Evolutionary conservation across 2,113 vertebrate species (phyloP).

Genomic region (Lamprologus callipterus): DNA sequence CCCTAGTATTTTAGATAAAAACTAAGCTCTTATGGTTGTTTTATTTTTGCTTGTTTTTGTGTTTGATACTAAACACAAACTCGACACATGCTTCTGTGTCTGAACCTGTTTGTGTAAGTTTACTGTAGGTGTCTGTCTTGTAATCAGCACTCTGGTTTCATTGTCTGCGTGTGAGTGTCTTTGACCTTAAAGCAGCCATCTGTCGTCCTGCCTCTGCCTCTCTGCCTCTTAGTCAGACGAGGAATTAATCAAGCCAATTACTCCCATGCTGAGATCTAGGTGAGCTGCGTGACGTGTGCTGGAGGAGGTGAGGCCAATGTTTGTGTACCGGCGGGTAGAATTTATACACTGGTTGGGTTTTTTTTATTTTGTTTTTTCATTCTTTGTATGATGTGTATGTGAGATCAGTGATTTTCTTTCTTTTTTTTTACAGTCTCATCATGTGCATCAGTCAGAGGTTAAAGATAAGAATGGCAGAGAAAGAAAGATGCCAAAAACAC

Average conservation of each 20-base stretch:
- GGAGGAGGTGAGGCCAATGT: not conserved
- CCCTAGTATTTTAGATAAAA: not conserved
- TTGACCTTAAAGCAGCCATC: conserved; percentile 44
- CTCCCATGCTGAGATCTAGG: conserved; percentile 29
- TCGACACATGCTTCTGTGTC: not conserved
- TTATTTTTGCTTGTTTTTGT: not conserved
- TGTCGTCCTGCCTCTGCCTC: conserved; percentile 3
- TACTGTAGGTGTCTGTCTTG: not conserved
- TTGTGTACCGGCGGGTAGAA: not conserved
- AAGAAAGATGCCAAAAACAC: not conserved
- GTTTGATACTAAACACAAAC: not conserved
- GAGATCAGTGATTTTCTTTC: not conserved
- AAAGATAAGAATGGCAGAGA: not conserved
- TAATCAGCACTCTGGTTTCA: not conserved
- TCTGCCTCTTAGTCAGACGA: not conserved
- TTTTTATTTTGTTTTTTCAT: not conserved
- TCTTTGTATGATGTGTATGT: not conserved
- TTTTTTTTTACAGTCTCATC: not conserved
- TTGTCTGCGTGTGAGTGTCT: not conserved
- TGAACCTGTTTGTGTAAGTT: not conserved
- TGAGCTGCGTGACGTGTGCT: conserved; percentile 2
- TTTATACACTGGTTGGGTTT: not conserved
- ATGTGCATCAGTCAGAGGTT: not conserved
- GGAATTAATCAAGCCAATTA: conserved; percentile 54
- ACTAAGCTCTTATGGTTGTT: not conserved